Evolutionary conservation across 1,140 invertebrate genomes (phyloP).

Genomic region (Drosophila orosa): DNA sequence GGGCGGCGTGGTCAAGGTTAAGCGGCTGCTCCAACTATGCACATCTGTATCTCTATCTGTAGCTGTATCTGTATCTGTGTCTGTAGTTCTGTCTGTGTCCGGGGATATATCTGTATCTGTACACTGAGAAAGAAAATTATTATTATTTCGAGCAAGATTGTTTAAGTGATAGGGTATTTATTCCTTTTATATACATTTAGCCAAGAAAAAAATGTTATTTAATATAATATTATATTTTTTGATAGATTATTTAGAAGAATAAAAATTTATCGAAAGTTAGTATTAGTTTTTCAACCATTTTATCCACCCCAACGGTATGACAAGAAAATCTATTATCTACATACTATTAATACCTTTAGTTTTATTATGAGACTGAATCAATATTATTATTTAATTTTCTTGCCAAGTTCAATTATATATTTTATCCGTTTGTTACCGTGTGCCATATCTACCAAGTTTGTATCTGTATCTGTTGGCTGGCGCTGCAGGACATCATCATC

Average conservation of each 20-base stretch:
- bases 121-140: not conserved
- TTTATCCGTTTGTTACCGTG: constrained; percentile 2
- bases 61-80: constrained; percentile 27
- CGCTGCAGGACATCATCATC: constrained; percentile 78
- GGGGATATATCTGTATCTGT: constrained; percentile 10
- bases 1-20: constrained; percentile 78
- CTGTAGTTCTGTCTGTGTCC: constrained; percentile 12
- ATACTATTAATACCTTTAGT: no score
- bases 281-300: no score
- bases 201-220: no score
- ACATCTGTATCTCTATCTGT: constrained; percentile 26
- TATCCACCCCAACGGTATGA: no score
- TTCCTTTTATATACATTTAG: no score
- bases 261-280: no score
- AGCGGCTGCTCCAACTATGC: constrained; percentile 36
- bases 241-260: no score
- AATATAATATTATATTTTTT: no score
- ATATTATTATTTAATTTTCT: not conserved
- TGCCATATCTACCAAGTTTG: constrained; percentile 14
- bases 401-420: not conserved
- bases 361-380: no score
- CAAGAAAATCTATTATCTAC: no score
- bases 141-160: no score
- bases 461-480: constrained; percentile 38
- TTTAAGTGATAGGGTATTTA: no score